phyloP scores from a whole-genome alignment of 2,797 vertebrate species.

The Manis pentadactyla region DNA sequence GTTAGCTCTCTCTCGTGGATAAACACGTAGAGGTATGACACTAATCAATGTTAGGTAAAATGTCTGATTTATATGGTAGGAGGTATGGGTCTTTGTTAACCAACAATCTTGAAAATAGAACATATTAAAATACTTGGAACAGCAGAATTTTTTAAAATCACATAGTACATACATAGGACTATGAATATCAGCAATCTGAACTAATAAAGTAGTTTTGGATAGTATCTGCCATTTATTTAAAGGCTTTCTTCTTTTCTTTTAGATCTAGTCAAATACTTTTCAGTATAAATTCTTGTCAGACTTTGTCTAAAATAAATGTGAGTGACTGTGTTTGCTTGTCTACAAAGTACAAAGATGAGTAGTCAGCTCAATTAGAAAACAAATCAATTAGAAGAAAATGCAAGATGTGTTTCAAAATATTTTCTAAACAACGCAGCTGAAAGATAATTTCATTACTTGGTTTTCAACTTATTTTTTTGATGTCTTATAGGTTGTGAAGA shows the following conservation, averaged over 20 bases:
- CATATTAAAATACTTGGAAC: not conserved
- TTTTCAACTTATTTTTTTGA: not conserved
- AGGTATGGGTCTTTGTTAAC: not conserved
- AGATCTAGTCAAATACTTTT: not conserved
- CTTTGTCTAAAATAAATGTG: not conserved
- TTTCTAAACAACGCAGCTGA: slow-evolving; percentile 14
- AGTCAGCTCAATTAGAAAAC: slow-evolving; percentile 9
- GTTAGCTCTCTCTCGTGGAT: not conserved
- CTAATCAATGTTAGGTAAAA: not conserved
- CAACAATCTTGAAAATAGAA: not conserved
- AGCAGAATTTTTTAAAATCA: not conserved
- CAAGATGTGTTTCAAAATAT: slow-evolving; percentile 13
- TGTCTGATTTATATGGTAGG: not conserved
- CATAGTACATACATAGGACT: not conserved
- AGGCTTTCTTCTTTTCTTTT: not conserved
- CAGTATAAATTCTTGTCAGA: not conserved
- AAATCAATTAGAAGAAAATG: not conserved
- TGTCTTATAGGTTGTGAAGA: not conserved
- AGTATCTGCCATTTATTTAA: not conserved
- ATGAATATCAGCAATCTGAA: not conserved
- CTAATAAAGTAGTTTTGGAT: not conserved
- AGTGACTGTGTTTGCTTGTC: not conserved
- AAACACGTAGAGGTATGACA: not conserved
- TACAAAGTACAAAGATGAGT: not conserved
- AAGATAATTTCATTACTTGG: not conserved